These are phyloP conservation scores for Ranitomeya variabilis DNA, from an alignment of 2,113 vertebrate species.

Conservation along the genomic window DNA sequence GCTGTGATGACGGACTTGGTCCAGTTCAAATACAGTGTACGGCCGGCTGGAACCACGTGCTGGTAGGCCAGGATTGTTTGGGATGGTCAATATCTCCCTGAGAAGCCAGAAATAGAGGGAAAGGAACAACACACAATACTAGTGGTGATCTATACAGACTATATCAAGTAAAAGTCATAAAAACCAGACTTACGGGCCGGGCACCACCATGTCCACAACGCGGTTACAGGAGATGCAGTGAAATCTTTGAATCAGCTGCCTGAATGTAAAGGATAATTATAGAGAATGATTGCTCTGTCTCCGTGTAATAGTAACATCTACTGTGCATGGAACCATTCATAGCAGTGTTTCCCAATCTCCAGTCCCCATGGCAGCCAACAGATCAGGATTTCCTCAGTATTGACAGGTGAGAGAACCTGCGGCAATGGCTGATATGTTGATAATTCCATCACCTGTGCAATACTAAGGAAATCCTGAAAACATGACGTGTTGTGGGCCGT, in stretches of 20 bases:
- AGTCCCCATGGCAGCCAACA: too few relatives aligned
- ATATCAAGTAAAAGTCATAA: background rate
- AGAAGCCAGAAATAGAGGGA: background rate
- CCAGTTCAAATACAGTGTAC: conserved; percentile 69
- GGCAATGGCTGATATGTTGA: too few relatives aligned
- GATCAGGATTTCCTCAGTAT: too few relatives aligned
- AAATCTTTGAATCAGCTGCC: conserved; percentile 79
- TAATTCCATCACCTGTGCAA: too few relatives aligned
- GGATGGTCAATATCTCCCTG: conserved; percentile 68
- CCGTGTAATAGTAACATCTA: background rate
- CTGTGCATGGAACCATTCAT: background rate
- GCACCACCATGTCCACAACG: conserved; percentile 67
- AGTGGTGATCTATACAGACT: background rate
- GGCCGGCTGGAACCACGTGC: conserved; percentile 65
- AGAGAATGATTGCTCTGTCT: background rate
- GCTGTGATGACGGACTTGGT: conserved; percentile 73
- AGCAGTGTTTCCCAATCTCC: too few relatives aligned
- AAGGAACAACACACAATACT: background rate
- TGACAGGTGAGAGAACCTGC: too few relatives aligned
- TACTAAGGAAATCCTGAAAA: too few relatives aligned
- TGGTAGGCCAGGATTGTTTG: conserved; percentile 64
- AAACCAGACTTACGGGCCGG: conserved; percentile 75
- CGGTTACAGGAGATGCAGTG: conserved; percentile 87
- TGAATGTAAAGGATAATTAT: conserved; percentile 57
- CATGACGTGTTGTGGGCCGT: too few relatives aligned